Percentiles rank a stretch among this genome's conserved stretches.
phyloP scores from a whole-genome alignment of 2,113 vertebrate genomes.

The Cyprinodon variegatus region DNA sequence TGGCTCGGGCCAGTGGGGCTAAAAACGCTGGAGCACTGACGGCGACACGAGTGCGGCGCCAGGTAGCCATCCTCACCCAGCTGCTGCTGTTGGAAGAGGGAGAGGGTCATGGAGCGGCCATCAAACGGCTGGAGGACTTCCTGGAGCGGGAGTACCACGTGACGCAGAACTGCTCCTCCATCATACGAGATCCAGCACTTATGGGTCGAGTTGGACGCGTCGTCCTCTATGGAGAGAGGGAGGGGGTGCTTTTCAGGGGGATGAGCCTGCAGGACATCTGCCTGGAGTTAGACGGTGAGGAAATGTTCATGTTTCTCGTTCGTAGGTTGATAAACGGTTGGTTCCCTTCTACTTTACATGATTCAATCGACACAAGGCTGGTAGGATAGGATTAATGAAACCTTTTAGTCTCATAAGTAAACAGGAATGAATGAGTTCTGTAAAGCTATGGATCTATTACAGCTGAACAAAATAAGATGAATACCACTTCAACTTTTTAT shows the following conservation, averaged over 20 bases:
- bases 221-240: constrained; percentile 80
- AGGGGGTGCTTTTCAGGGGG: constrained; percentile 81
- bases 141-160: constrained; percentile 81
- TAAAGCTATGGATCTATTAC: not conserved
- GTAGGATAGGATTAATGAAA: not conserved
- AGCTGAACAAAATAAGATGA: too few species aligned
- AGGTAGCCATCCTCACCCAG: constrained; percentile 82
- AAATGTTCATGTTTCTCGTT: not conserved
- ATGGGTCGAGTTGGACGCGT: constrained; percentile 82
- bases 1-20: constrained; percentile 77
- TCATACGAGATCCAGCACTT: constrained; percentile 76
- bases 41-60: constrained; percentile 72
- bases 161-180: constrained; percentile 78
- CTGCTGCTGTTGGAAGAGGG: constrained; percentile 80
- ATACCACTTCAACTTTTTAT: too few species aligned
- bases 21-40: constrained; percentile 77
- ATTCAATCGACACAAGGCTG: not conserved
- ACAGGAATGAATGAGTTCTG: not conserved
- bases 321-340: too few species aligned
- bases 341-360: too few species aligned
- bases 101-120: constrained; percentile 52
- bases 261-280: constrained; percentile 85
- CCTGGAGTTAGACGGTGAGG: constrained; percentile 81
- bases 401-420: not conserved
- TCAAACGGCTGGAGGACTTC: constrained; percentile 78